These are phyloP conservation scores for Spinibarbus caldwelli DNA, from an alignment of 2,797 vertebrate genomes.

Conservation along the genomic window DNA sequence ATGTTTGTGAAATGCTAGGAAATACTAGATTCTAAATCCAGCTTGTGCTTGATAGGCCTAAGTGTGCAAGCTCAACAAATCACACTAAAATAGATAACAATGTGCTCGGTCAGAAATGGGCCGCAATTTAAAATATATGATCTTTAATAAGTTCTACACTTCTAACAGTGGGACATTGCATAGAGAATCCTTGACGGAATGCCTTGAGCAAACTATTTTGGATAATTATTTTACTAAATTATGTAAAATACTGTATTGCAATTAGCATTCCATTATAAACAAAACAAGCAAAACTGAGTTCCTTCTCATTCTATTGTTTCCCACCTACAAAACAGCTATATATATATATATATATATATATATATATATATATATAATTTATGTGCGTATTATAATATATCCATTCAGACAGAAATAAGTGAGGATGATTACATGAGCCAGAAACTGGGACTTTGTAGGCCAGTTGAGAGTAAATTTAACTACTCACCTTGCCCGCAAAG, in stretches of 20 bases:
- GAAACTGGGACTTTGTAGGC: constrained; percentile 92
- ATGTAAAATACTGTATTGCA: not conserved
- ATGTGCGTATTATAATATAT: not conserved
- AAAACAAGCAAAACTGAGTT: not conserved
- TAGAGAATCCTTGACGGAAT: not conserved
- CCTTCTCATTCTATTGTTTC: not conserved
- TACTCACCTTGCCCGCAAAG: constrained; percentile 90
- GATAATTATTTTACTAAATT: not conserved
- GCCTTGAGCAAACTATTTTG: not conserved
- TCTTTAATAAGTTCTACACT: not conserved
- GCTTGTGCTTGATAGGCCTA: not conserved
- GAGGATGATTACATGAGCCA: constrained; percentile 72
- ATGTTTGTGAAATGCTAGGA: not conserved
- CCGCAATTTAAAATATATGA: not conserved
- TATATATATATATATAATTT: not conserved
- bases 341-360: not conserved
- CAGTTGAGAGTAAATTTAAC: constrained; percentile 81
- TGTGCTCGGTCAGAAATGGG: not conserved
- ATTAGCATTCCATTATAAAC: not conserved
- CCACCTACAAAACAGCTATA: not conserved
- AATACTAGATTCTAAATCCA: not conserved
- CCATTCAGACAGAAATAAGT: not conserved
- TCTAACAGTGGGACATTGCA: not conserved
- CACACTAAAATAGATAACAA: not conserved
- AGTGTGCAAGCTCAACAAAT: constrained; percentile 1